Percentiles rank a stretch among this genome's conserved stretches.
Conservation (phyloP, 1,140 invertebrate species). For the Neomicropteryx cornuta region DNA sequence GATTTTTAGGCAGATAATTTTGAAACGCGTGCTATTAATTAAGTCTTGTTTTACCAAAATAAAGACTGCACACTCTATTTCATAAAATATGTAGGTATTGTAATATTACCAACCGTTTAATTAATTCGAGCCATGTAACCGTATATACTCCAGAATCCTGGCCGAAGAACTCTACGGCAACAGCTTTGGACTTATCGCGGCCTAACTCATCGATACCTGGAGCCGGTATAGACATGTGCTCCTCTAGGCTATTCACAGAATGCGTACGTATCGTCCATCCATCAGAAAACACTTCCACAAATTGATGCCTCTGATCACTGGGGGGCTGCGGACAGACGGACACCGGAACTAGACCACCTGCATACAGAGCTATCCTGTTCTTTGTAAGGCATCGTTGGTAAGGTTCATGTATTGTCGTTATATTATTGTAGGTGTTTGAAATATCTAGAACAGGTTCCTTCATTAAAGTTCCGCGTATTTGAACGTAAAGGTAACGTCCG, state of each 20-base stretch:
- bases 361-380: constrained; percentile 62
- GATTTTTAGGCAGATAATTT: too few relatives aligned
- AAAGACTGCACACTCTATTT: background rate
- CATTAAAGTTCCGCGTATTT: constrained; percentile 51
- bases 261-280: constrained; percentile 48
- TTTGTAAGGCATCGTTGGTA: constrained; percentile 49
- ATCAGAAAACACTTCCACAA: constrained; percentile 73
- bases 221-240: constrained; percentile 34
- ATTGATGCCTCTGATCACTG: constrained; percentile 40
- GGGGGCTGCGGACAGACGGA: constrained; percentile 59
- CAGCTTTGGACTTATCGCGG: constrained; percentile 49
- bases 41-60: too few relatives aligned
- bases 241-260: constrained; percentile 28
- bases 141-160: constrained; percentile 61
- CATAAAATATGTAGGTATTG: background rate
- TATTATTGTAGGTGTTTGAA: constrained; percentile 35
- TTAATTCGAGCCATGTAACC: constrained; percentile 75
- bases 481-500: constrained; percentile 57
- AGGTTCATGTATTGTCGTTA: constrained; percentile 35
- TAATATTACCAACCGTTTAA: constrained; percentile 28
- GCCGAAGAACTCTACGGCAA: constrained; percentile 67
- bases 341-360: constrained; percentile 48
- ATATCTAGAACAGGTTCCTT: constrained; percentile 38
- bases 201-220: constrained; percentile 45
- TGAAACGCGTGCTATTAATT: too few relatives aligned